phyloP scores from a whole-genome alignment of 2,888 invertebrate species.

The Sthenelais limicola region DNA sequence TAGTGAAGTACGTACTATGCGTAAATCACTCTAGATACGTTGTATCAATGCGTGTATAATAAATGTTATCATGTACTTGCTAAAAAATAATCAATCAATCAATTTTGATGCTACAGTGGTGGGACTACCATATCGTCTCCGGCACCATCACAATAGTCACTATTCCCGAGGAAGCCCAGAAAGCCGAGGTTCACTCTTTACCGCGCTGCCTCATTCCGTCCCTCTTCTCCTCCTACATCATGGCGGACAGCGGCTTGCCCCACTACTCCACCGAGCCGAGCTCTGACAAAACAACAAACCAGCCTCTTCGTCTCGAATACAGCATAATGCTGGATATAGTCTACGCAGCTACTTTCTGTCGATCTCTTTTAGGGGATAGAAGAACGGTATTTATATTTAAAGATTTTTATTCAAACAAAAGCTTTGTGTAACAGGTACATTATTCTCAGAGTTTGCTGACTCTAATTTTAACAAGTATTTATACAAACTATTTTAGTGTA shows the following conservation, averaged over 20 bases:
- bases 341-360: slow-evolving; percentile 27
- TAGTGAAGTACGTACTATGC: too few species aligned
- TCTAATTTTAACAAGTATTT: too few species aligned
- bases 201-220: neutral
- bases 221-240: slow-evolving; percentile 14
- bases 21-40: too few species aligned
- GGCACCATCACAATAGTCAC: neutral
- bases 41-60: too few species aligned
- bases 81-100: too few species aligned
- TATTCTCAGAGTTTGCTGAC: too few species aligned
- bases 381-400: slow-evolving; percentile 32
- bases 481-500: too few species aligned
- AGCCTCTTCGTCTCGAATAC: neutral
- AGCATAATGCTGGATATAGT: slow-evolving; percentile 20
- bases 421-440: too few species aligned
- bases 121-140: neutral
- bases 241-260: neutral
- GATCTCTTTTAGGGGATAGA: slow-evolving; percentile 21
- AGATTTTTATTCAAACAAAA: too few species aligned
- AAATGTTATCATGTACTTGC: too few species aligned
- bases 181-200: neutral
- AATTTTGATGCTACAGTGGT: slow-evolving; percentile 29
- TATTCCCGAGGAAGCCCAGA: neutral
- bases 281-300: neutral
- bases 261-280: neutral